A percentile compares a stretch with the other conserved stretches of the same genome.
phyloP scores from a whole-genome alignment of 2,113 vertebrate species.

The Apaloderma vittatum region DNA sequence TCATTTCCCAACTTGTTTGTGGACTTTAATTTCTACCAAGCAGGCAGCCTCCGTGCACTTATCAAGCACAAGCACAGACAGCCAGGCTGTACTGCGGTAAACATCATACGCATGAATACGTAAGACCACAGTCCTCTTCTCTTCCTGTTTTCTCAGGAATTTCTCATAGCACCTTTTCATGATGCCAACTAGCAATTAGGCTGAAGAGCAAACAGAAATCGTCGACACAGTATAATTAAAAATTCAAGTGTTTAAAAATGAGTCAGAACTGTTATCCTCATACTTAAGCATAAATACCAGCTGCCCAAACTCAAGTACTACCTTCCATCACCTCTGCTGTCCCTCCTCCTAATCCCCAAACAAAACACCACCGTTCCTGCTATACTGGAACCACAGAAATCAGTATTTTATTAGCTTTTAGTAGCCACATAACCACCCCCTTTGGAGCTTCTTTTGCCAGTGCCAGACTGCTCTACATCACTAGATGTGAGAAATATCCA shows the following conservation, averaged over 20 bases:
- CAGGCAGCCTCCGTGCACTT: neutral
- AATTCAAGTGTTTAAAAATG: neutral
- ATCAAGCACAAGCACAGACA: rapidly evolving
- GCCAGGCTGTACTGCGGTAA: neutral
- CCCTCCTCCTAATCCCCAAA: neutral
- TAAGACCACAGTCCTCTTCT: neutral
- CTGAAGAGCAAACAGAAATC: constrained; percentile 30
- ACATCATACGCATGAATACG: rapidly evolving
- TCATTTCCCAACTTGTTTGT: neutral
- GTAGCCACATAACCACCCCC: neutral
- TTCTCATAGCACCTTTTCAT: neutral
- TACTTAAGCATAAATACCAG: constrained; percentile 39
- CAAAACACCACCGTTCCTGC: neutral
- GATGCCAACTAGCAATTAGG: neutral
- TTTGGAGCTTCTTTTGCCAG: neutral
- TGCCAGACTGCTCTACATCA: neutral
- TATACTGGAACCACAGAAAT: neutral
- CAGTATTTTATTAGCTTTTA: neutral
- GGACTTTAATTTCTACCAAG: neutral
- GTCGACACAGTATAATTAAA: neutral
- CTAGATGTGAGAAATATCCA: neutral
- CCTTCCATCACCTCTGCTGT: neutral
- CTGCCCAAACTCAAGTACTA: neutral
- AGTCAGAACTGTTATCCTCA: constrained; percentile 28
- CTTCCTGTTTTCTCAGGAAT: neutral